Conservation (phyloP, 2,888 invertebrate species). For the Himalopsyche tibetana region DNA sequence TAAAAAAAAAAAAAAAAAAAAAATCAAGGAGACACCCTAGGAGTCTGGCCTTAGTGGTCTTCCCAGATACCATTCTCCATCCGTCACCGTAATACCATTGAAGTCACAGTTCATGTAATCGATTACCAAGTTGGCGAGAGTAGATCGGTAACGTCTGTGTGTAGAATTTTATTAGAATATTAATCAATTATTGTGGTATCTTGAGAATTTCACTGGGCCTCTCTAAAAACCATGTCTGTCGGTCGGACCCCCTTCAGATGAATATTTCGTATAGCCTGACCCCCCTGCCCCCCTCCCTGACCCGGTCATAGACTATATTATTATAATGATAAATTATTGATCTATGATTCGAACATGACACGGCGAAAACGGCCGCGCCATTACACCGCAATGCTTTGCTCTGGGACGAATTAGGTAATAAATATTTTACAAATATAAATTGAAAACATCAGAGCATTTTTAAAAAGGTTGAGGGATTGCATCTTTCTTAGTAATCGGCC, state of each 20-base stretch:
- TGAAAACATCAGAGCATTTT: too few relatives aligned
- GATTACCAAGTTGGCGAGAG: background rate
- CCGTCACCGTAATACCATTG: too few relatives aligned
- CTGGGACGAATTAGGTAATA: conserved; percentile 44
- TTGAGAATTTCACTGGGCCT: conserved; percentile 35
- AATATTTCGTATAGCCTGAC: conserved; percentile 27
- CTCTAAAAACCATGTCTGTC: conserved; percentile 29
- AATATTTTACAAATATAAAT: background rate
- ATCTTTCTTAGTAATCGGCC: too few relatives aligned
- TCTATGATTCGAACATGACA: conserved; percentile 63
- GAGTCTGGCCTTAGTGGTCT: too few relatives aligned
- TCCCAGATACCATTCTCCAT: too few relatives aligned
- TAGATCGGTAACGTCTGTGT: background rate
- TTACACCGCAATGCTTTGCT: conserved; percentile 16
- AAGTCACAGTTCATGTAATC: background rate
- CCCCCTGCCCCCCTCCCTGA: background rate
- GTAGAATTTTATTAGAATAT: conserved; percentile 23
- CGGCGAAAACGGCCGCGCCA: conserved; percentile 59
- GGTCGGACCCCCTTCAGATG: conserved; percentile 2
- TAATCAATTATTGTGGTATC: conserved; percentile 35
- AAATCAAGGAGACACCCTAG: too few relatives aligned
- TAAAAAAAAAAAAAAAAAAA: too few relatives aligned
- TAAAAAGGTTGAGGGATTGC: too few relatives aligned
- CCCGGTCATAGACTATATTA: conserved; percentile 41
- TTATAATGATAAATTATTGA: conserved; percentile 65